These are phyloP conservation scores for Capromys pilorides DNA, from an alignment of 2,797 vertebrate genomes.

Conservation along the genomic window DNA sequence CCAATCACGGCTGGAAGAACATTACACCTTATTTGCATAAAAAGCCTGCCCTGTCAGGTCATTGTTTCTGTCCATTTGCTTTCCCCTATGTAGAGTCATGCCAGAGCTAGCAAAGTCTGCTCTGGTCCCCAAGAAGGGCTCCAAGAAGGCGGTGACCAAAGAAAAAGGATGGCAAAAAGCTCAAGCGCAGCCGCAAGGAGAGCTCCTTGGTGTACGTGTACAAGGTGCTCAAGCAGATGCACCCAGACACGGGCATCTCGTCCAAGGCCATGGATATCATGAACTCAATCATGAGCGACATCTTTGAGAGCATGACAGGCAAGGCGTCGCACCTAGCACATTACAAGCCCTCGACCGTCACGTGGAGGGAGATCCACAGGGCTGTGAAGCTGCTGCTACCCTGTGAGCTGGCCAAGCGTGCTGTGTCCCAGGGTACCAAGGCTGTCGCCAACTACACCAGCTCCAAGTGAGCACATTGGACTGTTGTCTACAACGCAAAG, in stretches of 20 bases:
- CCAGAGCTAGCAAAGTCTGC: slow-evolving; percentile 83
- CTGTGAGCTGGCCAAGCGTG: background rate
- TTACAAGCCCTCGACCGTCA: background rate
- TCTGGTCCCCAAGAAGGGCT: slow-evolving; percentile 84
- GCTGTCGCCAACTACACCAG: background rate
- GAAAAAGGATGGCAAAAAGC: slow-evolving; percentile 85
- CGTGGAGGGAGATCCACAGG: background rate
- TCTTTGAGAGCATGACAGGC: background rate
- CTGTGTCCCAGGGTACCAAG: background rate
- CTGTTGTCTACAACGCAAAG: background rate
- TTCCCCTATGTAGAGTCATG: slow-evolving; percentile 20
- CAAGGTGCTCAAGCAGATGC: slow-evolving; percentile 87
- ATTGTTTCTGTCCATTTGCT: rapidly evolving
- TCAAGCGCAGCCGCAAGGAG: slow-evolving; percentile 85
- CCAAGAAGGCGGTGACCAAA: slow-evolving; percentile 86
- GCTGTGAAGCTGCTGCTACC: background rate
- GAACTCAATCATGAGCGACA: slow-evolving; percentile 84
- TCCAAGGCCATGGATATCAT: slow-evolving; percentile 91
- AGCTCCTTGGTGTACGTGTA: slow-evolving; percentile 85
- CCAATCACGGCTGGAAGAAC: background rate
- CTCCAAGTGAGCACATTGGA: background rate
- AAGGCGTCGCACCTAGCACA: slow-evolving; percentile 4
- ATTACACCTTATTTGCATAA: slow-evolving; percentile 56
- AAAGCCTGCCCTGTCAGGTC: background rate
- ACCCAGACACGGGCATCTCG: slow-evolving; percentile 88